phyloP scores from a whole-genome alignment of 2,113 vertebrate species.

The Aphelocoma coerulescens region DNA sequence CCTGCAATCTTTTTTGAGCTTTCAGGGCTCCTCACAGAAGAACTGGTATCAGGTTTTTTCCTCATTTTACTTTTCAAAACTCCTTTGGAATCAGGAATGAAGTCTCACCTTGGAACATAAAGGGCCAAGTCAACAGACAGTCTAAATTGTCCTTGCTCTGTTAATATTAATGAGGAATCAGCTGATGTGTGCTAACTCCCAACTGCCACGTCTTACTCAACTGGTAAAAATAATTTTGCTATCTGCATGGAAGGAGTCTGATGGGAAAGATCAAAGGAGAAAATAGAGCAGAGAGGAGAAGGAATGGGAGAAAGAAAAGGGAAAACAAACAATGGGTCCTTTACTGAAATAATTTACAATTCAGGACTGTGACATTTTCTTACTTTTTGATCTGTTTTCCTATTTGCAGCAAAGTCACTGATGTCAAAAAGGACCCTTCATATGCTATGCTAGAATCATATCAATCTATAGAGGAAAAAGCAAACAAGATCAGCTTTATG shows the following conservation, averaged over 20 bases:
- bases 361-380: conserved; percentile 17
- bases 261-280: not conserved
- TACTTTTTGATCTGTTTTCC: conserved; percentile 48
- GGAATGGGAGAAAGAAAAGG: not conserved
- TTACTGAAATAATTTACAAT: not conserved
- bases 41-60: not conserved
- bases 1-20: not conserved
- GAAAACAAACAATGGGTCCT: not conserved
- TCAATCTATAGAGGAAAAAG: conserved; percentile 31
- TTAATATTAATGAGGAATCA: not conserved
- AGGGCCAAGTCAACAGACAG: not conserved
- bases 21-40: not conserved
- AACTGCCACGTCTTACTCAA: not conserved
- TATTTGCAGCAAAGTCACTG: conserved; percentile 39
- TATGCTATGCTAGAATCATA: conserved; percentile 14
- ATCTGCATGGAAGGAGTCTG: not conserved
- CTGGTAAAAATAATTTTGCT: not conserved
- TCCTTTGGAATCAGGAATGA: not conserved
- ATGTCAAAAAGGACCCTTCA: conserved; percentile 19
- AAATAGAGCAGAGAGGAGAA: not conserved
- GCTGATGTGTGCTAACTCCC: not conserved
- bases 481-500: not conserved
- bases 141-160: not conserved
- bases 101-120: not conserved
- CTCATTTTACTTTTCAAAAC: not conserved